These are phyloP conservation scores for Pterophyllum scalare DNA, from an alignment of 2,113 vertebrate genomes.

Conservation along the genomic window DNA sequence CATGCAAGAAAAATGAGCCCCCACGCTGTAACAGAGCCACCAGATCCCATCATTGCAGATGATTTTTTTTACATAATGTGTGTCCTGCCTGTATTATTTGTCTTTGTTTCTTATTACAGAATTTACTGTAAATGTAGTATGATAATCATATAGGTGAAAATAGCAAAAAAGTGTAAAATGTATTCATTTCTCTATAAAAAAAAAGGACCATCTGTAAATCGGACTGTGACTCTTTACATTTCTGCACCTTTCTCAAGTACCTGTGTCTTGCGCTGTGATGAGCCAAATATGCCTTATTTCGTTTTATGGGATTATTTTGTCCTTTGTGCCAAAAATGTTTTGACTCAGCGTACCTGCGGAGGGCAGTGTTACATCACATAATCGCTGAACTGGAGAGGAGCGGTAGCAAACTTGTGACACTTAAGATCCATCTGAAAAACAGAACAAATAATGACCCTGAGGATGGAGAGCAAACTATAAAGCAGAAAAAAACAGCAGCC, in stretches of 20 bases:
- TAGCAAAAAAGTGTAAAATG: not conserved
- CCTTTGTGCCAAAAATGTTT: not conserved
- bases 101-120: too few relatives aligned
- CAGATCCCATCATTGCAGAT: too few relatives aligned
- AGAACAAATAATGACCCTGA: conserved; percentile 46
- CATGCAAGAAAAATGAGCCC: not conserved
- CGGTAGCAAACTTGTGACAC: conserved; percentile 6
- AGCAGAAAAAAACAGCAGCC: conserved; percentile 20
- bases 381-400: not conserved
- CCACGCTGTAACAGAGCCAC: not conserved
- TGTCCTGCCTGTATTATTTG: too few relatives aligned
- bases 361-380: conserved; percentile 65
- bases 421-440: conserved; percentile 22
- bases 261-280: not conserved
- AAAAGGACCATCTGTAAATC: not conserved
- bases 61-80: too few relatives aligned
- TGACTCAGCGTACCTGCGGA: conserved; percentile 43
- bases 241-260: not conserved
- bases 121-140: not conserved
- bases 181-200: not conserved
- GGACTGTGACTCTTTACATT: too few relatives aligned
- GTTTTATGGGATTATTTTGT: not conserved
- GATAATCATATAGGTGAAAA: not conserved
- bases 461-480: conserved; percentile 16
- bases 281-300: not conserved